Evolutionary conservation across 2,797 vertebrate genomes (phyloP), one percentile per base, ranked within the genome.

Genomic region (Halcyon badia): DNA sequence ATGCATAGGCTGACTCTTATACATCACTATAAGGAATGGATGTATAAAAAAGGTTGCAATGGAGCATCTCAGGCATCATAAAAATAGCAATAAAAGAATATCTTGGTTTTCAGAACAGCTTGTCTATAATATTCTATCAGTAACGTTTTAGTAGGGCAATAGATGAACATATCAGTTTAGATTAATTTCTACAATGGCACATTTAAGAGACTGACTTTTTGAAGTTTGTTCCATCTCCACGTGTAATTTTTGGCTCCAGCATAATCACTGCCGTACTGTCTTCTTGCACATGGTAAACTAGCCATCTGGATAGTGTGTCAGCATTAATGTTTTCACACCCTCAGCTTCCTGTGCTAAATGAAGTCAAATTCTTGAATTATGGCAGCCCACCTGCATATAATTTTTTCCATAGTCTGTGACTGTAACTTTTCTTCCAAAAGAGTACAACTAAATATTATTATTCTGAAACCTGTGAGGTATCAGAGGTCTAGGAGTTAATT

Each of bases 271-370:
- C 94, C 22, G 94, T 95, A 96, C 97, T 97, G 95, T 95, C 97
- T 97, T 94, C 92, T 94, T 97, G 92, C 96, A 96, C 97, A 97
- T 97, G 96, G 95, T 94, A 97, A 97, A 97, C 94, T 95, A 96
- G 94, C 97, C 97, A 97, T 97, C 97, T 97, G 97, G 97, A 96
- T 97, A 97, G 93, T 96, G 94, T 97, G 93, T 97, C 97, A 97
- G 95, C 95, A 97, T 97, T 97, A 97, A 97, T 95, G 92, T 94
- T 97, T 97, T 96, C 97, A 97, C 96, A 95, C 97, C 97, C 94
- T 96, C 97, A 94, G 94, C 84, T 97, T 97, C 97, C 97, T 96
- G 91, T 97, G 96, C 88, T 97, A 96, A 94, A 93, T 96, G 94
- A 97, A 97, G 95, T 97, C 97, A 97, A 97, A 95, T 90, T 96